phyloP scores from a whole-genome alignment of 2,888 invertebrate genomes.

The Pemphredon lugubris region DNA sequence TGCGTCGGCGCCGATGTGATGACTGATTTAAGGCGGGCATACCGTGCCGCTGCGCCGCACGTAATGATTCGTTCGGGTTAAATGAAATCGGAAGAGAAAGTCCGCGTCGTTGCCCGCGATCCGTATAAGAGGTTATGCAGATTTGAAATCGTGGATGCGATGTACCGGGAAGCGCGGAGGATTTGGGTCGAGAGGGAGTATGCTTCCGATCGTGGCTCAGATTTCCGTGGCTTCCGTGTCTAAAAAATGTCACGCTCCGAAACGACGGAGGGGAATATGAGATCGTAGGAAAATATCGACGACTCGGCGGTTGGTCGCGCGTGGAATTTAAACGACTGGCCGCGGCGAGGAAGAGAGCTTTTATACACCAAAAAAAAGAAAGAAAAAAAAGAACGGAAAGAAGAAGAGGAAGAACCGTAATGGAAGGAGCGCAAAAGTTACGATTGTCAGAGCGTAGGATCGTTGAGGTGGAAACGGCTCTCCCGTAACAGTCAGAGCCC shows the following conservation, averaged over 20 bases:
- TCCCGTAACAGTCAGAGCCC: slow-evolving; percentile 48
- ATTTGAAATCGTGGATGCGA: too few relatives aligned
- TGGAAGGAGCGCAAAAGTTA: slow-evolving; percentile 32
- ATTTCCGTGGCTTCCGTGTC: too few relatives aligned
- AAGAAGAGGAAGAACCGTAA: slow-evolving; percentile 11
- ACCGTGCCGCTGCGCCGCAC: not conserved
- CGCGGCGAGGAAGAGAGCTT: too few relatives aligned
- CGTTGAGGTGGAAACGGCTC: slow-evolving; percentile 44
- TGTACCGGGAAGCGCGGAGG: too few relatives aligned
- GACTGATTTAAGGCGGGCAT: slow-evolving; percentile 57
- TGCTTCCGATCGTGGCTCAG: too few relatives aligned
- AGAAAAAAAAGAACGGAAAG: slow-evolving; percentile 6
- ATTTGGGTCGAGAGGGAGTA: too few relatives aligned
- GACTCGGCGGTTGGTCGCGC: too few relatives aligned
- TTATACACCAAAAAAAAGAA: too few relatives aligned
- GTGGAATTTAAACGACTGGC: too few relatives aligned
- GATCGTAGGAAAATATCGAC: too few relatives aligned
- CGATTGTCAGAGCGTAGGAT: slow-evolving; percentile 35
- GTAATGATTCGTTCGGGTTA: slow-evolving; percentile 37
- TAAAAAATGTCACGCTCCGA: too few relatives aligned
- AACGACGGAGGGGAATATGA: too few relatives aligned
- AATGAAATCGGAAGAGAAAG: slow-evolving; percentile 45
- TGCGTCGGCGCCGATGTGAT: slow-evolving; percentile 52
- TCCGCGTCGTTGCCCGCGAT: not conserved
- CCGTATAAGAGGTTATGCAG: not conserved